Percentiles rank a stretch among this genome's conserved stretches.
Evolutionary conservation across 1,140 invertebrate species (phyloP).

Genomic region (Caenorhabditis brenneri): DNA sequence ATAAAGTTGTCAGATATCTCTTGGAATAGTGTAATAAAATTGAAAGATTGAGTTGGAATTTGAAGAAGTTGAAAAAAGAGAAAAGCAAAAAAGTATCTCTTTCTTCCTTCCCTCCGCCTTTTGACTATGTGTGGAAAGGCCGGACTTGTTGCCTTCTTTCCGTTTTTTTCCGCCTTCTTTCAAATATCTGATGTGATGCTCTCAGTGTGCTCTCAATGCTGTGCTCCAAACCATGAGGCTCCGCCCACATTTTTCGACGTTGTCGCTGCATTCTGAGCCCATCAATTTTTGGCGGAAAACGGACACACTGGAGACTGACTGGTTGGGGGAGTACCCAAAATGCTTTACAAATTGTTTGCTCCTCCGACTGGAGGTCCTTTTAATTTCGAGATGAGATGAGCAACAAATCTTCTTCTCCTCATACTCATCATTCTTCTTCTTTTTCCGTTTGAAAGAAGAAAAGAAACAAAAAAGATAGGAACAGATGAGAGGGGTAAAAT

Average conservation of each 20-base stretch:
- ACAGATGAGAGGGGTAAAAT: not conserved
- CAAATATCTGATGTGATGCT: constrained; percentile 43
- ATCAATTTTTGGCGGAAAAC: constrained; percentile 38
- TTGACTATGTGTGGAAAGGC: constrained; percentile 41
- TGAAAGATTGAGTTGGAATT: constrained; percentile 29
- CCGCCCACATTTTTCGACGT: constrained; percentile 26
- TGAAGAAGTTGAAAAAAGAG: constrained; percentile 23
- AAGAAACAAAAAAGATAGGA: not conserved
- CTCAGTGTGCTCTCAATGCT: constrained; percentile 39
- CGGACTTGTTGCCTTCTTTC: constrained; percentile 29
- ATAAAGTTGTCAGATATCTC: not conserved
- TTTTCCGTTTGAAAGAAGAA: not conserved
- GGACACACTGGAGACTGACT: not conserved
- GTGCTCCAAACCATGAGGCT: not conserved
- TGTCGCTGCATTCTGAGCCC: constrained; percentile 27
- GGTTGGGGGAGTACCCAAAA: not conserved
- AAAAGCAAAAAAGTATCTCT: constrained; percentile 33
- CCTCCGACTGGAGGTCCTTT: not conserved
- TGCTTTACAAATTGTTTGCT: constrained; percentile 17
- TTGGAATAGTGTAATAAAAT: constrained; percentile 31
- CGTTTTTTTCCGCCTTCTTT: constrained; percentile 8
- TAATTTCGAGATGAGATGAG: constrained; percentile 20
- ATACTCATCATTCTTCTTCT: not conserved
- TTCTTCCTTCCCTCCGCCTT: not conserved
- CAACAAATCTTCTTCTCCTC: not conserved